These are phyloP conservation scores for Melipona beecheii DNA, from an alignment of 2,888 invertebrate genomes.

Conservation along the genomic window DNA sequence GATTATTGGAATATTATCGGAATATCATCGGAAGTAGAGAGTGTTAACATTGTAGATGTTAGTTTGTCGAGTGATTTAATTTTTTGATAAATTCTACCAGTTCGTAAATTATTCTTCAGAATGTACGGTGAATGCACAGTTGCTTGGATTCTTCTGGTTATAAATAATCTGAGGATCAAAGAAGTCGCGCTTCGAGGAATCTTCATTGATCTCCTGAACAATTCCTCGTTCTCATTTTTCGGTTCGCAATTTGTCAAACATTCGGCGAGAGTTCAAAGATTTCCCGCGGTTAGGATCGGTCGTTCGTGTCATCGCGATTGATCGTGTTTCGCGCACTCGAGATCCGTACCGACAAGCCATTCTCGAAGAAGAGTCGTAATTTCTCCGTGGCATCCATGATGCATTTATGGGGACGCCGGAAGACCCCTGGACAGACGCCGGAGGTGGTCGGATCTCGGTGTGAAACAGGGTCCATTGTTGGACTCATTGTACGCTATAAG, in stretches of 20 bases:
- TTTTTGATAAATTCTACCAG: too few relatives aligned
- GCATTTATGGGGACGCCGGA: slow-evolving; percentile 77
- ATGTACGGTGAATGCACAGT: too few relatives aligned
- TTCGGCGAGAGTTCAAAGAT: slow-evolving; percentile 14
- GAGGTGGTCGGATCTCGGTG: slow-evolving; percentile 76
- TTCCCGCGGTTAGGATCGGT: slow-evolving; percentile 36
- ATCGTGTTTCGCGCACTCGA: slow-evolving; percentile 36
- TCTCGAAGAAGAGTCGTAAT: slow-evolving; percentile 22
- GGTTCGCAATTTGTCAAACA: slow-evolving; percentile 34
- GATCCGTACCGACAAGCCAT: neutral
- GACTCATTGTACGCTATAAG: slow-evolving; percentile 77
- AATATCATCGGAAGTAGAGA: too few relatives aligned
- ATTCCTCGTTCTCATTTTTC: neutral
- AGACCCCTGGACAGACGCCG: slow-evolving; percentile 74
- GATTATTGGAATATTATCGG: too few relatives aligned
- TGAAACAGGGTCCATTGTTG: slow-evolving; percentile 78
- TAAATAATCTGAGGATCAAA: too few relatives aligned
- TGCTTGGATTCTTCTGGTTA: too few relatives aligned
- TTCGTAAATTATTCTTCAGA: too few relatives aligned
- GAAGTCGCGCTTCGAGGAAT: too few relatives aligned
- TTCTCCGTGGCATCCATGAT: slow-evolving; percentile 72
- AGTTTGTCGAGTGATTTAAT: too few relatives aligned
- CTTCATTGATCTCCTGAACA: neutral
- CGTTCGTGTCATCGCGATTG: slow-evolving; percentile 17
- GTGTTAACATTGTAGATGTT: too few relatives aligned